A percentile compares a stretch with the other conserved stretches of the same genome.
phyloP scores from a whole-genome alignment of 2,113 vertebrate species.

The Mola mola region DNA sequence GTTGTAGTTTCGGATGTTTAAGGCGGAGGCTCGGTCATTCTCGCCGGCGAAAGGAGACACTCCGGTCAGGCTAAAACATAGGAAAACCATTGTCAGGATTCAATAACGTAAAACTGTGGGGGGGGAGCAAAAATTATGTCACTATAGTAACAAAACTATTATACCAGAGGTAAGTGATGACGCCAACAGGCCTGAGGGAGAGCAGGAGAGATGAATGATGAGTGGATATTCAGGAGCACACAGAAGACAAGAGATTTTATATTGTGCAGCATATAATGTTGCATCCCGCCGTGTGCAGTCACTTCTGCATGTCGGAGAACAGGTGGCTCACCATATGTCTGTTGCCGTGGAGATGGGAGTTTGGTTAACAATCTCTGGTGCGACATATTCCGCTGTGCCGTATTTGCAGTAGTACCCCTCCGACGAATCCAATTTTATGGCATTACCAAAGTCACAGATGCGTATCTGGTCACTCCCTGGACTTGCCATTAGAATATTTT shows the following conservation, averaged over 20 bases:
- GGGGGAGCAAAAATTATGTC: neutral
- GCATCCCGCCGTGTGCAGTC: conserved; percentile 6
- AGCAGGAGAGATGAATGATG: conserved; percentile 23
- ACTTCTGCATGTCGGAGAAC: conserved; percentile 11
- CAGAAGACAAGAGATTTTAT: neutral
- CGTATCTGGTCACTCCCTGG: conserved; percentile 86
- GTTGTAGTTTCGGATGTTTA: conserved; percentile 94
- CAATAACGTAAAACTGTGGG: neutral
- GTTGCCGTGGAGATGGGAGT: conserved; percentile 90
- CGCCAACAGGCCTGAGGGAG: conserved; percentile 88
- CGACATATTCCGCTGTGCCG: conserved; percentile 93
- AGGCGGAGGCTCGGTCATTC: conserved; percentile 88
- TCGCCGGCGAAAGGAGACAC: conserved; percentile 94
- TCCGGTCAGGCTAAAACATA: conserved; percentile 86
- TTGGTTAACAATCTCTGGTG: conserved; percentile 95
- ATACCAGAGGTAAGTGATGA: conserved; percentile 95
- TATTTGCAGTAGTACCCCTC: conserved; percentile 92
- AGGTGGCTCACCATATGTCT: conserved; percentile 89
- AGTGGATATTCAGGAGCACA: neutral
- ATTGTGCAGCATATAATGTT: neutral
- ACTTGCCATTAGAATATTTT: conserved; percentile 91
- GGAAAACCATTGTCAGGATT: neutral
- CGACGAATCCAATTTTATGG: conserved; percentile 81
- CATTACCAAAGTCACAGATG: conserved; percentile 95
- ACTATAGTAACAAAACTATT: conserved; percentile 14